A percentile compares a stretch with the other conserved stretches of the same genome.
phyloP scores from a whole-genome alignment of 1,140 invertebrate species.

The Pachypsylla venusta region DNA sequence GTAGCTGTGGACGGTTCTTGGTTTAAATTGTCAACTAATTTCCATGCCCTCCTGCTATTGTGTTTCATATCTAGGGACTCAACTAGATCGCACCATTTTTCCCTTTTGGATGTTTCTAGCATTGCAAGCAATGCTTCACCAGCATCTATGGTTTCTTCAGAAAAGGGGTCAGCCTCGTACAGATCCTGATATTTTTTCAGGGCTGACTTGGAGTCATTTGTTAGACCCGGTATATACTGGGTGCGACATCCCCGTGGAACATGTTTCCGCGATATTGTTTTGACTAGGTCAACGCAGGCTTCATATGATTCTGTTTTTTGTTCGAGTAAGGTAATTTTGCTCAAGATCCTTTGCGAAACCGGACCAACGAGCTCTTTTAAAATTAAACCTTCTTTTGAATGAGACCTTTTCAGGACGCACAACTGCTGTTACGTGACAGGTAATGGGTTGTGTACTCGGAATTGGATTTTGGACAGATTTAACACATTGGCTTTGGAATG shows the following conservation, averaged over 20 bases:
- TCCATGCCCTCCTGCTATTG: slow-evolving; percentile 11
- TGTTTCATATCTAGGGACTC: neutral
- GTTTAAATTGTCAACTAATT: slow-evolving; percentile 10
- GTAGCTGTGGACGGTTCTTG: neutral
- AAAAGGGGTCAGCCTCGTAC: slow-evolving; percentile 10
- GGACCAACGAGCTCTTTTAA: slow-evolving; percentile 2
- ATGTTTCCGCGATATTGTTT: slow-evolving; percentile 13
- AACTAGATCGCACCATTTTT: slow-evolving; percentile 2
- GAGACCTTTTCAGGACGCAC: neutral
- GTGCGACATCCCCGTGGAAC: slow-evolving; percentile 11
- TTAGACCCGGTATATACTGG: slow-evolving; percentile 11
- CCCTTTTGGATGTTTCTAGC: neutral
- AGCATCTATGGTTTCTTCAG: slow-evolving; percentile 6
- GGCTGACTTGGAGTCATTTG: neutral
- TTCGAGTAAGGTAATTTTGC: slow-evolving; percentile 3
- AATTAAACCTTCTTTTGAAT: slow-evolving; percentile 11
- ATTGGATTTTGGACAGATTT: slow-evolving; percentile 7
- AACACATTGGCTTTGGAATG: neutral
- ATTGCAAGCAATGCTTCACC: neutral
- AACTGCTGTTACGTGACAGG: neutral
- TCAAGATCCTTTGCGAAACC: slow-evolving; percentile 1
- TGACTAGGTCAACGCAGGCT: neutral
- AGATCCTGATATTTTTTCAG: slow-evolving; percentile 9
- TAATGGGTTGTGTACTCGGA: slow-evolving; percentile 10
- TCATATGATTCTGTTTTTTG: slow-evolving; percentile 6